Evolutionary conservation across 2,888 invertebrate genomes (phyloP).

Genomic region (Diploptera punctata): DNA sequence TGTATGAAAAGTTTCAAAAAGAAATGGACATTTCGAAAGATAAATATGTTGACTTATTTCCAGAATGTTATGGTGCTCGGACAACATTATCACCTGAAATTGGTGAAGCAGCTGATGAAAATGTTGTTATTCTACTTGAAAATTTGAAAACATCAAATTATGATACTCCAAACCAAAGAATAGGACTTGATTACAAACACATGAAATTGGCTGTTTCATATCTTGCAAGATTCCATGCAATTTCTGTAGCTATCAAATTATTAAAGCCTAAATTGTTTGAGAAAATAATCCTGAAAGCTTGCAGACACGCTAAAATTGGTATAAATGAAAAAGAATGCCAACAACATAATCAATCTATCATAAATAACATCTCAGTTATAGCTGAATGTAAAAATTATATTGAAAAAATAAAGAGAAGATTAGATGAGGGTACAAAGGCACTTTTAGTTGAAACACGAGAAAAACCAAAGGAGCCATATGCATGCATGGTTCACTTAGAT

Average conservation of each 20-base stretch:
- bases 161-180: constrained; percentile 58
- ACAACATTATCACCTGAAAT: constrained; percentile 45
- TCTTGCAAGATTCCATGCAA: constrained; percentile 64
- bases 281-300: constrained; percentile 42
- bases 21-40: constrained; percentile 56
- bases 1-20: constrained; percentile 57
- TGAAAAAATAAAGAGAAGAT: not conserved
- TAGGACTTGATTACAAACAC: constrained; percentile 60
- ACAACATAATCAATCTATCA: not conserved
- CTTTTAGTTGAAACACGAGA: constrained; percentile 20
- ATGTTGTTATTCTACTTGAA: constrained; percentile 64
- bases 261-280: constrained; percentile 57
- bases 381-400: not conserved
- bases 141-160: constrained; percentile 62
- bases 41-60: constrained; percentile 58
- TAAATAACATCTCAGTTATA: not conserved
- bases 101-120: constrained; percentile 48
- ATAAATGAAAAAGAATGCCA: not conserved
- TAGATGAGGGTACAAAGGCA: not conserved
- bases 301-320: not conserved
- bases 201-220: constrained; percentile 57
- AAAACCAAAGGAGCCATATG: constrained; percentile 55
- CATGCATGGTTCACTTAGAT: constrained; percentile 63
- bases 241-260: constrained; percentile 63
- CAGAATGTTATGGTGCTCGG: constrained; percentile 64